Evolutionary conservation across 2,888 invertebrate genomes (phyloP).

Genomic region (Agriotes lineatus): DNA sequence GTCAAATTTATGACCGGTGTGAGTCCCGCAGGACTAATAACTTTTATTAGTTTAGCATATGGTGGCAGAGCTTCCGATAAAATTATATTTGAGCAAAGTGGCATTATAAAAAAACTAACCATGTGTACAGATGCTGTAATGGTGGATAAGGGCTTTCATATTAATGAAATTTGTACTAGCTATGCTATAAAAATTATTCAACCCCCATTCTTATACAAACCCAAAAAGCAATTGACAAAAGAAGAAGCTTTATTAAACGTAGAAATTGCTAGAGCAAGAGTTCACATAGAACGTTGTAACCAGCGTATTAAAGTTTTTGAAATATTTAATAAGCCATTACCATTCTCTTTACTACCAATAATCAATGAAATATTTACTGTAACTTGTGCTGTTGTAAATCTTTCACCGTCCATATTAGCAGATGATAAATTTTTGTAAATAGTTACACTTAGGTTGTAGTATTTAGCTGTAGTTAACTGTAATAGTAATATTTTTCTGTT

Average conservation of each 20-base stretch:
- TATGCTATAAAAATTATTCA: not conserved
- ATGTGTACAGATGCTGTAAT: conserved; percentile 46
- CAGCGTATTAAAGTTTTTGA: conserved; percentile 22
- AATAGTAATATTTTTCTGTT: no score
- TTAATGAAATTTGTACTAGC: conserved; percentile 3
- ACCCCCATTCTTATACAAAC: conserved; percentile 5
- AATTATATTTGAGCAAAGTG: conserved; percentile 44
- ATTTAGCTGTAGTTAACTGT: no score
- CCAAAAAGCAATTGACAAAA: not conserved
- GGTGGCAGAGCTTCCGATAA: conserved; percentile 49
- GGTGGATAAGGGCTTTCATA: conserved; percentile 41
- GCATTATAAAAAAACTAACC: conserved; percentile 32
- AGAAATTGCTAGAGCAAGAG: conserved; percentile 20
- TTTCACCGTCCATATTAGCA: conserved; percentile 4
- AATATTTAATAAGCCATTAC: conserved; percentile 6
- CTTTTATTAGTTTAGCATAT: conserved; percentile 48
- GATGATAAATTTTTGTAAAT: conserved; percentile 25
- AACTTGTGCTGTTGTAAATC: conserved; percentile 23
- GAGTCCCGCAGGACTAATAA: conserved; percentile 44
- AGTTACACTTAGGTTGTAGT: no score
- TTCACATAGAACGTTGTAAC: conserved; percentile 12
- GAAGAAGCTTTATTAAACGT: not conserved
- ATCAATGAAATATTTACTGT: conserved; percentile 9
- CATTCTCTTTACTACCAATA: not conserved
- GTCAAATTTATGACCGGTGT: conserved; percentile 51